Percentiles rank a stretch among this genome's conserved stretches.
Evolutionary conservation across 2,113 vertebrate species (phyloP).

Genomic region (Emydocephalus ijimae): DNA sequence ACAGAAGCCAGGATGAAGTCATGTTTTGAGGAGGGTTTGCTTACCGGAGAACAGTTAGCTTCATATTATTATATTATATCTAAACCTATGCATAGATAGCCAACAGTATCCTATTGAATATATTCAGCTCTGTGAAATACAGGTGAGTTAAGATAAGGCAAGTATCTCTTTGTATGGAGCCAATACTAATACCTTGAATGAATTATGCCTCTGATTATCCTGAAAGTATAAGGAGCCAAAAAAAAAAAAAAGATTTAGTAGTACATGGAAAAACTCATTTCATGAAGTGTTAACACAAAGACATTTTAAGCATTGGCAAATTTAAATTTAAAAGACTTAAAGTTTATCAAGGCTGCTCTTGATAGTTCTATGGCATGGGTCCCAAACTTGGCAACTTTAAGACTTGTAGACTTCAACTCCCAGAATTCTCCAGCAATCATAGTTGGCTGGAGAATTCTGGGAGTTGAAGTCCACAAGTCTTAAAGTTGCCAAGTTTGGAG

Average conservation of each 20-base stretch:
- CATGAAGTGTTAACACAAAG: constrained; percentile 18
- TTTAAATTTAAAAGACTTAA: constrained; percentile 33
- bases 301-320: constrained; percentile 26
- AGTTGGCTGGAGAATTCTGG: too few relatives aligned
- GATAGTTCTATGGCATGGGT: not conserved
- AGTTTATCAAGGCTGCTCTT: not conserved
- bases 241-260: constrained; percentile 14
- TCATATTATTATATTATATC: not conserved
- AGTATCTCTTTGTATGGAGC: constrained; percentile 28
- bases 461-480: too few relatives aligned
- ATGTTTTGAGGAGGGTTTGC: constrained; percentile 14
- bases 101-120: not conserved
- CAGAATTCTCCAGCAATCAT: too few relatives aligned
- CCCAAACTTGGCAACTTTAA: too few relatives aligned
- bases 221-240: constrained; percentile 37
- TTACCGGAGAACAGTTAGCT: not conserved
- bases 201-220: constrained; percentile 31
- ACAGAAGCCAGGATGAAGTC: not conserved
- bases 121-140: not conserved
- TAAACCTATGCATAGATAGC: not conserved
- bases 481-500: too few relatives aligned
- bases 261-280: constrained; percentile 14
- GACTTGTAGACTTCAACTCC: too few relatives aligned
- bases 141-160: constrained; percentile 30
- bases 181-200: constrained; percentile 28